Base-by-base conservation (phyloP, 2,888 invertebrate species). In the Polymixis flavicincta region DNA sequence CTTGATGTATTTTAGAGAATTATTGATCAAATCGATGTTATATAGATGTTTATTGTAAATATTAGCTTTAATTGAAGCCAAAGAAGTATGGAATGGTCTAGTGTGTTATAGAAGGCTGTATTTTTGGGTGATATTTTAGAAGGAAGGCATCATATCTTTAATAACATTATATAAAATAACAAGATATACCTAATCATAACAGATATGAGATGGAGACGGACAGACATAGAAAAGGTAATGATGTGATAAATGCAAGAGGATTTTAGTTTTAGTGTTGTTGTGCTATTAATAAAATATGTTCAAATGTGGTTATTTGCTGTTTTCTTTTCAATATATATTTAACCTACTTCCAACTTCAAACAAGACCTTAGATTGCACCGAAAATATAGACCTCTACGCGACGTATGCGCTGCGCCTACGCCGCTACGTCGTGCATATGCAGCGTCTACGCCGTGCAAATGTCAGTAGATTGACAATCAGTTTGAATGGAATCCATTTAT, bases 271-370 rank as follows among this genome's bases (percentile, higher is more conserved):
- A 96, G 95, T 93, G 95, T 96, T 96, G 96, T 96, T 96, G 96
- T 96, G 96, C 95, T 95, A 96, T 96, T 96, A 96, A 96, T 96
- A 94, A 96, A 96, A 95, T 95, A 96, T 93, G 95, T 96, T 96
- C 93, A 90, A 92, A 95, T 94, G 95, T 95, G 93, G 91, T 94
- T 92, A 90, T 85, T 84, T 78, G 76, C 86, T 83, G 89, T 93
- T 92, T 90, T 80, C 78, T 82, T 85, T 74, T n/a, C 2, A 65
- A 37, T n/a, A n/a, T n/a, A 42, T 45, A 45, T 6, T n/a, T 25
- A 50, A 37, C 57, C 45, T 22, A 13, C 17, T 42, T 13, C 13
- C 28, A 37, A 64, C 5, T n/a, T n/a, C 6, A 54, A 67, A 25
- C 17, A 76, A 48, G 1, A 67, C 52, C 3, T 0, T 14, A 42